Evolutionary conservation across 2,888 invertebrate species (phyloP).

Genomic region (Pollenia labialis): DNA sequence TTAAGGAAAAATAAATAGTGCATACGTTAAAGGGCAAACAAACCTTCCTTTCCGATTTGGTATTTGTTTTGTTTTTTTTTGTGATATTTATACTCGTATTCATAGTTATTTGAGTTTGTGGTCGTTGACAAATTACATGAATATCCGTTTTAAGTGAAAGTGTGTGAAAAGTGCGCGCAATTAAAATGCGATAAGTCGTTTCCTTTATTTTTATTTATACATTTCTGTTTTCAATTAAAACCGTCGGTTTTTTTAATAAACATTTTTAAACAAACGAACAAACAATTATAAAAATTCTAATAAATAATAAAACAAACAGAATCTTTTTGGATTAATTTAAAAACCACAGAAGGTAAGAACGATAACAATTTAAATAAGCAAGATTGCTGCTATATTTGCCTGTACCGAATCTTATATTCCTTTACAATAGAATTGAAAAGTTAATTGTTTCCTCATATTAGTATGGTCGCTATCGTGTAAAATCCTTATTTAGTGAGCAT

Average conservation of each 20-base stretch:
- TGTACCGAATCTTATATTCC: too few relatives aligned
- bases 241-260: constrained; percentile 27
- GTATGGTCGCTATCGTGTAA: too few relatives aligned
- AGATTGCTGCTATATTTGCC: too few relatives aligned
- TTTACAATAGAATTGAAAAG: too few relatives aligned
- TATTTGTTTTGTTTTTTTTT: constrained; percentile 14
- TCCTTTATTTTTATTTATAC: constrained; percentile 11
- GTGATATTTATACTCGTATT: background rate
- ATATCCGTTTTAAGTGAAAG: constrained; percentile 72
- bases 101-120: constrained; percentile 38
- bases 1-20: constrained; percentile 70
- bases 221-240: constrained; percentile 29
- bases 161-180: constrained; percentile 70
- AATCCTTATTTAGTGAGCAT: too few relatives aligned
- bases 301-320: background rate
- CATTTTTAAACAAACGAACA: background rate
- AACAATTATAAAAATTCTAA: background rate
- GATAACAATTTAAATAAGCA: background rate
- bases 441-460: too few relatives aligned
- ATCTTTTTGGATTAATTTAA: constrained; percentile 41
- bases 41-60: constrained; percentile 55
- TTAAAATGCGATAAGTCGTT: constrained; percentile 65
- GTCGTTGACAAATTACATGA: constrained; percentile 70
- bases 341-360: constrained; percentile 1
- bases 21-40: constrained; percentile 71